Base-by-base conservation (phyloP, 2,888 invertebrate genomes). In the Atrina japonica region DNA sequence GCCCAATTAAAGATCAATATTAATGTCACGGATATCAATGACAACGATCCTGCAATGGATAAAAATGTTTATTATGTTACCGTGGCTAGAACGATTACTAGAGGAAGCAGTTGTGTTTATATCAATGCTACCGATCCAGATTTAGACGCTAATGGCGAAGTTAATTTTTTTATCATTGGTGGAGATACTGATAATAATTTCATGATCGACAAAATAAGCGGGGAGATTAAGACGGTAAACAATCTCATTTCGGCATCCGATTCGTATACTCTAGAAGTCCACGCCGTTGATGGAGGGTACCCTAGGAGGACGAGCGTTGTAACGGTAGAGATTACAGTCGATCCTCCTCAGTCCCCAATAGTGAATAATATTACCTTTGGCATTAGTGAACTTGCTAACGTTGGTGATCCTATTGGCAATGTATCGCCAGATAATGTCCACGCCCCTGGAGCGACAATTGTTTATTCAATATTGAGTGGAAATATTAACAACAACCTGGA, bases 1-100 rank as follows among this genome's bases (percentile, higher is more conserved):
- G 82, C 75, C 14, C 73, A 73, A n/a, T 55, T 76, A 18, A 81
- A 75, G 0, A 45, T 87, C 16, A 74, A 70, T 0, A 74, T 88
- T 0, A 66, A 59, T 1, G 65, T 88, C 9, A 55, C 69, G 7
- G 85, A 87, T 65, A 70, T 80, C 7, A 87, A 88, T 69, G 86
- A 88, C 41, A 80, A 84, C 61, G 16, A 53, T 0, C 86, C 86
- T 3, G 21, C 41, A 23, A 80, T 82, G 56, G 55, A 53, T 7
- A 55, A 53, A 14, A 53, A 30, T 6, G 43, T 69, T 0, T 78
- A 70, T 40, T 61, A 59, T 5, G 70, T 80, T 7, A 66, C 72
- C 21, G 68, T 83, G 11, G 50, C 69, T 14, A 75, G 83, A 60
- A 66, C 68, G 23, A 50, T 63, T 7, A 7, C 60, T 0, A 25